Conservation (phyloP, 1,140 invertebrate genomes). For the Lysiphlebus fabarum region DNA sequence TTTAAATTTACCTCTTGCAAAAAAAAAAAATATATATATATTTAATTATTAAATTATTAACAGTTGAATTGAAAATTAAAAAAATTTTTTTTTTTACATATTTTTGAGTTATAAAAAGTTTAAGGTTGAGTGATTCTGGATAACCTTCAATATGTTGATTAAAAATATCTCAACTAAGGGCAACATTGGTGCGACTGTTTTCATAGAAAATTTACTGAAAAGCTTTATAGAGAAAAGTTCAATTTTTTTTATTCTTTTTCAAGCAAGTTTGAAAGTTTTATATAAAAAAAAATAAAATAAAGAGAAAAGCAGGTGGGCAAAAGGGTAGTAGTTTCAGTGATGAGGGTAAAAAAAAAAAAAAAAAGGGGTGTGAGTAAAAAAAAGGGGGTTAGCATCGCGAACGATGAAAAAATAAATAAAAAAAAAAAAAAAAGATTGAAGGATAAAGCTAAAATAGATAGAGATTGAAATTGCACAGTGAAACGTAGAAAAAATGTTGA, state of each 20-base stretch:
- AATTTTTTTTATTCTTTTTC: conserved; percentile 25
- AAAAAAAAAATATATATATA: no score
- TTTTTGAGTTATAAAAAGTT: no score
- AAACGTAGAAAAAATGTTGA: no score
- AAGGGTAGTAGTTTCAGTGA: not conserved
- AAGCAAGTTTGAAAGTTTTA: conserved; percentile 15
- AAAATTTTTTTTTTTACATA: no score
- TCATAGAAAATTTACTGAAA: conserved; percentile 38
- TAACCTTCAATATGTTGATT: conserved; percentile 29
- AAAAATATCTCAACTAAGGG: conserved; percentile 41
- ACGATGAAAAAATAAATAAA: conserved; percentile 13
- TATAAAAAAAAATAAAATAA: not conserved
- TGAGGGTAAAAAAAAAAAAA: not conserved
- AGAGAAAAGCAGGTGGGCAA: conserved; percentile 18
- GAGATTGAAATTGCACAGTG: conserved; percentile 18
- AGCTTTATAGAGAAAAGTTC: conserved; percentile 27
- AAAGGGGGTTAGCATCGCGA: conserved; percentile 6
- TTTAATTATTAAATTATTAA: no score
- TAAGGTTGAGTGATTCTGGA: conserved; percentile 28
- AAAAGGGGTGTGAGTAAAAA: not conserved
- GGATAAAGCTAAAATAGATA: conserved; percentile 21
- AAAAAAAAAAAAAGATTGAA: conserved; percentile 1
- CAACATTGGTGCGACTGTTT: conserved; percentile 15
- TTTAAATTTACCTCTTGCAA: no score
- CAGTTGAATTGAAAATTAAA: no score